phyloP scores from a whole-genome alignment of 1,140 invertebrate species.

The Onthophagus taurus region DNA sequence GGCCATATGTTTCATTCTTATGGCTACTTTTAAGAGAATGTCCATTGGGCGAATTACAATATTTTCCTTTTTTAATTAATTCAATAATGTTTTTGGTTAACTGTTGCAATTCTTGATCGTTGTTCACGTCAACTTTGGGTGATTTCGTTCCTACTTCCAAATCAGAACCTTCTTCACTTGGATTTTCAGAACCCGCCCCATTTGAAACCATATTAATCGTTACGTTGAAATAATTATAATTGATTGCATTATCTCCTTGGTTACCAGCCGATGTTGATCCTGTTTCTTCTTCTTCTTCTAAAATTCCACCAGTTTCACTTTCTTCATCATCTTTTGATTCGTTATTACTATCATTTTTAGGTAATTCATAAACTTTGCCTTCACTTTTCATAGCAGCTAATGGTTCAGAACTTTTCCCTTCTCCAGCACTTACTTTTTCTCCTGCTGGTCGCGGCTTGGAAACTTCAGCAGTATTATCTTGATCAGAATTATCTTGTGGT shows the following conservation, averaged over 20 bases:
- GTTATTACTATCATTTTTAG: constrained; percentile 5
- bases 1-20: too few species aligned
- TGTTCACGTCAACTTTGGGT: background rate
- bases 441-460: too few species aligned
- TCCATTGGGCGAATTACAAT: too few species aligned
- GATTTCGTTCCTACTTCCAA: too few species aligned
- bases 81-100: background rate
- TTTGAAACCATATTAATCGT: constrained; percentile 1
- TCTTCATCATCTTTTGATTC: background rate
- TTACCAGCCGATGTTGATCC: too few species aligned
- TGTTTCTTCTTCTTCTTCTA: background rate
- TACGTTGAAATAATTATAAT: constrained; percentile 9
- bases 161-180: background rate
- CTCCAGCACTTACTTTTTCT: too few species aligned
- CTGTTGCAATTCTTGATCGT: background rate
- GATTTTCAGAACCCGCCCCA: background rate
- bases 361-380: background rate
- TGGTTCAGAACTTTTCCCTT: too few species aligned
- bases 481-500: too few species aligned
- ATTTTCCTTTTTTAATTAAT: too few species aligned
- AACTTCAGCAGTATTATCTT: too few species aligned
- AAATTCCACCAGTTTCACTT: background rate
- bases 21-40: too few species aligned
- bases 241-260: background rate
- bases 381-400: background rate